Conservation (phyloP, 2,113 vertebrate species). For the Lates calcarifer region DNA sequence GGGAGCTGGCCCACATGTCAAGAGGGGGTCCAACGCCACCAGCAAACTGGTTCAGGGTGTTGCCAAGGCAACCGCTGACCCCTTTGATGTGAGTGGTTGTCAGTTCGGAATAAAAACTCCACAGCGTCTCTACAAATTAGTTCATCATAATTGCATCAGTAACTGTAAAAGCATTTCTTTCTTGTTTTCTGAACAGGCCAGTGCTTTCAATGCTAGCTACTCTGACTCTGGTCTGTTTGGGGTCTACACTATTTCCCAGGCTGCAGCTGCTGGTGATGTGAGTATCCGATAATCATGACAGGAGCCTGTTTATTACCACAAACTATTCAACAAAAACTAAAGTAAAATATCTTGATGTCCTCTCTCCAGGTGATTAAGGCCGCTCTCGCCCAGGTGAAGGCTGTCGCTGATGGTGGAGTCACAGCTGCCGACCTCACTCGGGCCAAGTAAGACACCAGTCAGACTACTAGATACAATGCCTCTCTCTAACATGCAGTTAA, state of each 20-base stretch:
- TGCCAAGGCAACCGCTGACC: slow-evolving; percentile 86
- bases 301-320: not conserved
- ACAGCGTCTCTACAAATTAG: no score
- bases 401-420: slow-evolving; percentile 89
- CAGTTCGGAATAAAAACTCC: not conserved
- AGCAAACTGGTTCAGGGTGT: slow-evolving; percentile 88
- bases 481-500: not conserved
- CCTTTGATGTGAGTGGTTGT: slow-evolving; percentile 91
- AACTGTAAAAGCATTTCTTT: not conserved
- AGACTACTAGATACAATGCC: not conserved
- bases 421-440: slow-evolving; percentile 87
- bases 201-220: slow-evolving; percentile 92
- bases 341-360: not conserved
- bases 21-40: slow-evolving; percentile 88
- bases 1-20: slow-evolving; percentile 91
- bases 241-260: slow-evolving; percentile 91
- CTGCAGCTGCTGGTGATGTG: slow-evolving; percentile 86
- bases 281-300: slow-evolving; percentile 67
- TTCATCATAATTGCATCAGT: not conserved
- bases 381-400: slow-evolving; percentile 89
- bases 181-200: slow-evolving; percentile 83
- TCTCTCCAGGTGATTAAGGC: slow-evolving; percentile 90
- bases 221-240: slow-evolving; percentile 97
- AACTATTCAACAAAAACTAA: not conserved
- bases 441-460: slow-evolving; percentile 91